Base-by-base conservation (phyloP, 2,113 vertebrate genomes). In the Eulemur macaco region DNA sequence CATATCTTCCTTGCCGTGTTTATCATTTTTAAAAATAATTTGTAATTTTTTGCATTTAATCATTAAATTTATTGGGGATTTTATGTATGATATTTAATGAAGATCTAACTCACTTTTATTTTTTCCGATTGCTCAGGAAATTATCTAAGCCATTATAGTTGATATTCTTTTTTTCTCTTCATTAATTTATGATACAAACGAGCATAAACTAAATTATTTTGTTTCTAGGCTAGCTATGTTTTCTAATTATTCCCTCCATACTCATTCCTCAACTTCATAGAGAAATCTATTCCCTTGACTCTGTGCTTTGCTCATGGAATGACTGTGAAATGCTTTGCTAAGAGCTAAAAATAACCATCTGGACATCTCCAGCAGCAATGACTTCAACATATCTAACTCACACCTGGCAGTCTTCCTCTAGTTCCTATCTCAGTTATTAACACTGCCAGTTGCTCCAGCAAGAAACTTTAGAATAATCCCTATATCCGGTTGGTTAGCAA, bases 381-480 rank as follows among this genome's bases (percentile, higher is more conserved):
- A 56, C 80, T 69, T 95, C 89, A 91, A 56, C 69, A 96, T 37
- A 63, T 58, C 73, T 71, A 52, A 73, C 58, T 93, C 68, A 93
- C 77, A 89, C 78, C 83, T 94, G 97, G 66, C 74, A 0, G 54
- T 63, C 89, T 69, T 88, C 63, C 89, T 93, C 73, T 47, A 39
- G 84, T 96, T 96, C 86, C 92, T 95, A 21, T 87, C 34, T 94
- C 34, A 60, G 83, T 78, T 85, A 80, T 84, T 93, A 74, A 89
- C 42, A 71, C 82, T 84, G 52, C 83, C 96, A 95, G 89, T 87
- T 97, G 97, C 66, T 96, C 34, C 6, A 50, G 45, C 64, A 39
- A 92, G 93, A 97, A 97, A 97, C 94, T 96, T 89, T 84, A 97
- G 96, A 91, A 89, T 96, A 86, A 95, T 97, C 96, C 74, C 50